Percentiles rank a stretch among this genome's conserved stretches.
phyloP scores from a whole-genome alignment of 2,797 vertebrate species.

The Discoglossus pictus region DNA sequence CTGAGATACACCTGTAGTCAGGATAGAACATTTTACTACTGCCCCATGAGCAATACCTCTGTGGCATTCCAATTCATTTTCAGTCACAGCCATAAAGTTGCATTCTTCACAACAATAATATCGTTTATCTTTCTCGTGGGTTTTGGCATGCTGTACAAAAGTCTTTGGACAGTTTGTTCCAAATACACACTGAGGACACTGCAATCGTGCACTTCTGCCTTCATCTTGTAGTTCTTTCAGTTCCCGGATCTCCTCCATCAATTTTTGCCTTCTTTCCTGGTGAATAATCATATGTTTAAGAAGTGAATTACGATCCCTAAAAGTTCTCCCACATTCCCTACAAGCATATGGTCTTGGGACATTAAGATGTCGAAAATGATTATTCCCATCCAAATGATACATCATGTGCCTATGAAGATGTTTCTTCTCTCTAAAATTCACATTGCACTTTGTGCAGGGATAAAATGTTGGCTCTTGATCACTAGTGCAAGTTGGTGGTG shows the following conservation, averaged over 20 bases:
- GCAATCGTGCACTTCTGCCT: conserved; percentile 74
- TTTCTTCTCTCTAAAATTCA: conserved; percentile 90
- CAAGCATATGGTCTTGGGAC: conserved; percentile 88
- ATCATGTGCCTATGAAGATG: conserved; percentile 96
- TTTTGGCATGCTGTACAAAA: conserved; percentile 83
- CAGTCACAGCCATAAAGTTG: conserved; percentile 81
- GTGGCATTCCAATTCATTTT: conserved; percentile 83
- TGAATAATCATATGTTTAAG: conserved; percentile 94
- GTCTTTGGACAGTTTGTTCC: conserved; percentile 85
- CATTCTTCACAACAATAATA: conserved; percentile 85
- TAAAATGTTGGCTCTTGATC: conserved; percentile 84
- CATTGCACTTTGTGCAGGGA: conserved; percentile 89
- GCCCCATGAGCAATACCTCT: conserved; percentile 77
- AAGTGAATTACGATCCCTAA: conserved; percentile 89
- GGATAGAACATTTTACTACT: conserved; percentile 71
- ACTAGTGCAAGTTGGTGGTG: conserved; percentile 75
- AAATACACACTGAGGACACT: conserved; percentile 81
- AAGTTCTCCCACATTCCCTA: conserved; percentile 90
- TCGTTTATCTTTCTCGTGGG: conserved; percentile 82
- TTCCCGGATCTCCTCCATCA: conserved; percentile 89
- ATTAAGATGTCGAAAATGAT: conserved; percentile 87
- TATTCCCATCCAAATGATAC: conserved; percentile 94
- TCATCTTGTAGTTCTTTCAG: conserved; percentile 80
- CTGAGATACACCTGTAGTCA: conserved; percentile 64
- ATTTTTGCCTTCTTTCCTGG: conserved; percentile 82